These are phyloP conservation scores for Thymallus thymallus DNA, from an alignment of 2,113 vertebrate species.

Conservation along the genomic window DNA sequence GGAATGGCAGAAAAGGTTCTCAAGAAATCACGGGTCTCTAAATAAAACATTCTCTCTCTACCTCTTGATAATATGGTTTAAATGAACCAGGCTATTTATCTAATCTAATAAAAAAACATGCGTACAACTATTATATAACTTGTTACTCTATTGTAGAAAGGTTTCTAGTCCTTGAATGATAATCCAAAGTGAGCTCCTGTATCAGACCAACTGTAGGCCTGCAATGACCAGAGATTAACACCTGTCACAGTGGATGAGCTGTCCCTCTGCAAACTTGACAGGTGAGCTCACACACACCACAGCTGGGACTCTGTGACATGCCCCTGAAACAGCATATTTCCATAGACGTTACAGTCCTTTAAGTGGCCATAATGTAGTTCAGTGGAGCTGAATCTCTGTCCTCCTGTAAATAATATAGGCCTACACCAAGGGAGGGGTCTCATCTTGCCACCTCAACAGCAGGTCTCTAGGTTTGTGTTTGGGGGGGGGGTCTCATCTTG, in stretches of 20 bases:
- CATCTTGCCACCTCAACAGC: too few relatives aligned
- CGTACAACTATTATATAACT: background rate
- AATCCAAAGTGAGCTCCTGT: background rate
- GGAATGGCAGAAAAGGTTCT: background rate
- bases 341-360: background rate
- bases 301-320: background rate
- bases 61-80: too few relatives aligned
- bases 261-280: too few relatives aligned
- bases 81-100: too few relatives aligned
- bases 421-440: background rate
- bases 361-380: background rate
- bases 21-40: background rate
- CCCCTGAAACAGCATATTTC: background rate
- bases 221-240: too few relatives aligned
- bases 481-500: too few relatives aligned
- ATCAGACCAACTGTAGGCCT: too few relatives aligned
- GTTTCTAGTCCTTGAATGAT: background rate
- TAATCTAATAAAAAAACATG: too few relatives aligned
- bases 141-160: background rate
- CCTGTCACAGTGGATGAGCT: too few relatives aligned
- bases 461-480: too few relatives aligned
- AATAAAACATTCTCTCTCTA: background rate
- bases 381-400: background rate
- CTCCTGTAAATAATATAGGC: too few relatives aligned
- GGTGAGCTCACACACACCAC: too few relatives aligned